phyloP scores from a whole-genome alignment of 2,113 vertebrate species.

The Chelonoidis abingdonii region DNA sequence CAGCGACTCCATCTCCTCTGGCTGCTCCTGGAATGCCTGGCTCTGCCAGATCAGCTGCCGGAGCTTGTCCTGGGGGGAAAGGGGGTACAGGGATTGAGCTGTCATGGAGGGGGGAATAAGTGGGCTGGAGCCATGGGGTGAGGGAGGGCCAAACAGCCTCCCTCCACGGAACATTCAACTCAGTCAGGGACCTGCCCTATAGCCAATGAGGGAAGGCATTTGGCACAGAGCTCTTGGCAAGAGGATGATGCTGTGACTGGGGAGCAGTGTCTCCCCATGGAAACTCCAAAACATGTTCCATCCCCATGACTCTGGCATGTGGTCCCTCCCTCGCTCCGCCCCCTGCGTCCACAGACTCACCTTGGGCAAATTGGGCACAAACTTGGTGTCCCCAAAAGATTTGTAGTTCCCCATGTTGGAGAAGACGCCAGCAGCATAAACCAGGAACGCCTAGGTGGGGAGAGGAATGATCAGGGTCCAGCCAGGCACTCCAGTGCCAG shows the following conservation, averaged over 20 bases:
- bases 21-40: slow-evolving; percentile 82
- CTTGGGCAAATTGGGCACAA: slow-evolving; percentile 90
- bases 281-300: background rate
- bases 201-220: background rate
- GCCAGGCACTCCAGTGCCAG: background rate
- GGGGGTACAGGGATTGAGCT: background rate
- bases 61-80: slow-evolving; percentile 85
- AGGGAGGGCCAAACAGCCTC: background rate
- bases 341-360: slow-evolving; percentile 65
- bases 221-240: background rate
- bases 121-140: background rate
- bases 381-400: slow-evolving; percentile 95
- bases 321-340: too few relatives aligned
- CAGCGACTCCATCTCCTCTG: slow-evolving; percentile 80
- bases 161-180: background rate
- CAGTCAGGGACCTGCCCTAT: background rate
- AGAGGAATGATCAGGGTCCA: background rate
- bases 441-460: slow-evolving; percentile 86
- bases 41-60: slow-evolving; percentile 86
- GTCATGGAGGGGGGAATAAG: background rate
- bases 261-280: background rate
- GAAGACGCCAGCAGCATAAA: slow-evolving; percentile 91
- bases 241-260: background rate
- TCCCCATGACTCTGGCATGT: rapidly evolving
- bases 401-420: slow-evolving; percentile 98